Percentiles rank a stretch among this genome's conserved stretches.
Evolutionary conservation across 2,113 vertebrate species (phyloP).

Genomic region (Sander lucioperca): DNA sequence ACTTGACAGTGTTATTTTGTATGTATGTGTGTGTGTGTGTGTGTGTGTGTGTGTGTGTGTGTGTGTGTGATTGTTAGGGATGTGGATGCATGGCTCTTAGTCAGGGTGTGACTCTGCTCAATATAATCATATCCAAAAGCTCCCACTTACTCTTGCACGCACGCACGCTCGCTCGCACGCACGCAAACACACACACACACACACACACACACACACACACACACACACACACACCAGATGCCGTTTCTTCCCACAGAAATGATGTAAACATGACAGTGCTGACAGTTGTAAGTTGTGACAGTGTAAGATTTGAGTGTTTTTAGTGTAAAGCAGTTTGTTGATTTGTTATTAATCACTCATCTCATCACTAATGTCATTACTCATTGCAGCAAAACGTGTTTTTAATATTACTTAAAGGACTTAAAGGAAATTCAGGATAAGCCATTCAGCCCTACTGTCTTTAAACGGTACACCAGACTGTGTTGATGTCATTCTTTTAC

Average conservation of each 20-base stretch:
- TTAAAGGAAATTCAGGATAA: background rate
- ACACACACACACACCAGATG: conserved; percentile 38
- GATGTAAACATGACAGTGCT: conserved; percentile 35
- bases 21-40: conserved; percentile 4
- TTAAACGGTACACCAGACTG: background rate
- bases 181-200: background rate
- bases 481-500: background rate
- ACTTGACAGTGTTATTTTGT: conserved; percentile 23
- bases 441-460: background rate
- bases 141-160: background rate
- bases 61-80: conserved; percentile 18
- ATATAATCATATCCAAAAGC: conserved; percentile 59
- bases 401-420: background rate
- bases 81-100: conserved; percentile 33
- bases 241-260: conserved; percentile 29
- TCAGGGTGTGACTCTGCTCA: conserved; percentile 56
- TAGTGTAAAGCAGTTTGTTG: background rate
- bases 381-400: conserved; percentile 7
- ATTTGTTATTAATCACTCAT: conserved; percentile 21
- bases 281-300: conserved; percentile 13
- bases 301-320: background rate
- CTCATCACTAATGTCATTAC: background rate
- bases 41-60: background rate
- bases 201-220: conserved; percentile 25
- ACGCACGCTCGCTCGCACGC: conserved; percentile 8